Evolutionary conservation across 2,888 invertebrate species (phyloP), one percentile per base, ranked within the genome.

Genomic region (Hemithea aestivaria): DNA sequence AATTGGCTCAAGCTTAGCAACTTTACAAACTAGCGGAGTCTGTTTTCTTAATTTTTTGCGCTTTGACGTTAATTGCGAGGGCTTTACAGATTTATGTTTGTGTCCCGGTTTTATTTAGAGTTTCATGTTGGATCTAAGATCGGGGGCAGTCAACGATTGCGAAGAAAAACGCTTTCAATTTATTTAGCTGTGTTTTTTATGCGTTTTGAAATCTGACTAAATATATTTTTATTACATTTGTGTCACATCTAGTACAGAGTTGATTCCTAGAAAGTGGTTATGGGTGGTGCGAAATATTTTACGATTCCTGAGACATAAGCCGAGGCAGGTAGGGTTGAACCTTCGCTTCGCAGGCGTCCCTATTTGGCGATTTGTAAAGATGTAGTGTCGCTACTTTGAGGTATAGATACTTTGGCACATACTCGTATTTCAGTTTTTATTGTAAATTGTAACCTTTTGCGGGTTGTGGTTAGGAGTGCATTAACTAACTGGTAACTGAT

Each of bases 261-360:
- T 47, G 45, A 51, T 52, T 43, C 35, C 35, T 16, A 37, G 58
- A 52, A 46, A 42, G 42, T 45, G 57, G 59, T 52, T 46, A 55
- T 54, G 60, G 59, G 62, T 38, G 51, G 68, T 66, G 70, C 67
- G 80, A 81, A 80, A 82, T 82, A 84, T 84, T 84, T 82, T 84
- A 84, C 81, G 82, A 80, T 77, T 74, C 65, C 58, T 61, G 70
- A 73, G 74, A 77, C 73, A 78, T 78, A 79, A 79, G 79, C 69
- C 69, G 56, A 62, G 53, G 60, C 5, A 66, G 64, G 66, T 61
- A 66, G 65, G 62, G 70, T 59, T 65, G 64, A 69, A 66, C 66
- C 68, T 72, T 66, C 68, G 64, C 68, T 72, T 66, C 68, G 64
- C 69, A 69, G 71, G 69, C 69, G 73, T 75, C 74, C 78, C 78